Evolutionary conservation across 2,888 invertebrate genomes (phyloP), one percentile per base, ranked within the genome.

Genomic region (Pristionchus arcanus): DNA sequence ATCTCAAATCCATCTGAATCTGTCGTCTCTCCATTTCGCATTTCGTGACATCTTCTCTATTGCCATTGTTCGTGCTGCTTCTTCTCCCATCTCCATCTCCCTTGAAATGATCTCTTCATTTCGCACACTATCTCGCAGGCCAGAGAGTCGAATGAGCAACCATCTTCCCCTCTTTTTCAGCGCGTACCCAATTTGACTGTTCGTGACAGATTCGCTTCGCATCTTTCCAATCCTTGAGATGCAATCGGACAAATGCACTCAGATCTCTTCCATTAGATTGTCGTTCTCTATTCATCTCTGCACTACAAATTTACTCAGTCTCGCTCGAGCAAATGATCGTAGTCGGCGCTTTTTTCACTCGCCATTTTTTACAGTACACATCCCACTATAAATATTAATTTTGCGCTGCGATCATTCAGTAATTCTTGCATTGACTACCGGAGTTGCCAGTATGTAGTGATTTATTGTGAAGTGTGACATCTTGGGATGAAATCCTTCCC

Each of bases 41-140:
- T 71, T 11, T 71, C 68, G 68, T 71, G 68, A 71, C 68, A 71
- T 71, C 74, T 37, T 31, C 74, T 74, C 68, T 49, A 3, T 63
- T 63, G n/a, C n/a, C 63, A 63, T 63, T 63, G 63, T 63, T 63
- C 63, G 63, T 63, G 63, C 74, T 74, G 37, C 37, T 71, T 74
- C 21, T 42, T 37, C 71, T 37, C 31, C 55, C 55, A 21, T 55
- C 63, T n/a, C 5, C n/a, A n/a, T 63, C 13, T 49, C 42, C 11
- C 42, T 0, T 7, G 42, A 49, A 49, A 49, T 13, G 3, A 13
- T 49, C 19, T 59, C 59, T 25, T 59, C 59, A 59, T 59, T 59
- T 59, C 59, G 21, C 59, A 25, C 59, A 59, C 59, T 59, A 16
- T 59, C 59, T 59, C 59, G 7, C 21, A 16, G 19, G 59, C 21